Conservation (phyloP, 2,113 vertebrate species). For the Amphiprion percula region DNA sequence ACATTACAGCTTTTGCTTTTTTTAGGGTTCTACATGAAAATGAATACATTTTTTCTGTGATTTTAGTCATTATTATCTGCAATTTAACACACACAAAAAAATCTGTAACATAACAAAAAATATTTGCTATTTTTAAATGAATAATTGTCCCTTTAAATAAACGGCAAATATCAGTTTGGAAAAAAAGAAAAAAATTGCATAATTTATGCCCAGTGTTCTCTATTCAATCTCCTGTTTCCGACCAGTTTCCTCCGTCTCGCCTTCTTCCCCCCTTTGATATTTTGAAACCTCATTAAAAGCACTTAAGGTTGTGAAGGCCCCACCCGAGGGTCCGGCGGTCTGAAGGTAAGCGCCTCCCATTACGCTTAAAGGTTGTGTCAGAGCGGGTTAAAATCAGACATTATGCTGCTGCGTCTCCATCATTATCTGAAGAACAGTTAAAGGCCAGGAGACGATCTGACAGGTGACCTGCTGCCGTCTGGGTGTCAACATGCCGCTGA, state of each 20-base stretch:
- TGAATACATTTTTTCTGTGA: too few relatives aligned
- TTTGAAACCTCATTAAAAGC: slow-evolving; percentile 64
- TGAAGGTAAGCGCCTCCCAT: slow-evolving; percentile 53
- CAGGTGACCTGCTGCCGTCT: slow-evolving; percentile 67
- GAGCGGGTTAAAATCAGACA: slow-evolving; percentile 65
- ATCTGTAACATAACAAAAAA: too few relatives aligned
- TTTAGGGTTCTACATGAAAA: too few relatives aligned
- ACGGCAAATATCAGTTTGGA: neutral
- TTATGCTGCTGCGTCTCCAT: slow-evolving; percentile 41
- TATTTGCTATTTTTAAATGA: too few relatives aligned
- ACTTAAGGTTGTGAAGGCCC: slow-evolving; percentile 51
- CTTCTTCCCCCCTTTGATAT: slow-evolving; percentile 48
- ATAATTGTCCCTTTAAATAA: too few relatives aligned
- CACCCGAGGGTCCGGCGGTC: neutral
- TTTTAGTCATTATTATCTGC: too few relatives aligned
- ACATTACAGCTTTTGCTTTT: too few relatives aligned
- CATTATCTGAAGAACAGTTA: slow-evolving; percentile 55
- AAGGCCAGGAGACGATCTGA: slow-evolving; percentile 71
- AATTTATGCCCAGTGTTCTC: slow-evolving; percentile 13
- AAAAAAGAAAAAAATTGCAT: neutral
- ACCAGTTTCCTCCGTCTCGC: slow-evolving; percentile 17
- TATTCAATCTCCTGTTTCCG: slow-evolving; percentile 20
- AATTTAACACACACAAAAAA: too few relatives aligned
- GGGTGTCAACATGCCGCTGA: slow-evolving; percentile 52
- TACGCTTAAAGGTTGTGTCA: slow-evolving; percentile 68